Base-by-base conservation (phyloP, 23 tunicate genomes). In the Ciona savignyi region DNA sequence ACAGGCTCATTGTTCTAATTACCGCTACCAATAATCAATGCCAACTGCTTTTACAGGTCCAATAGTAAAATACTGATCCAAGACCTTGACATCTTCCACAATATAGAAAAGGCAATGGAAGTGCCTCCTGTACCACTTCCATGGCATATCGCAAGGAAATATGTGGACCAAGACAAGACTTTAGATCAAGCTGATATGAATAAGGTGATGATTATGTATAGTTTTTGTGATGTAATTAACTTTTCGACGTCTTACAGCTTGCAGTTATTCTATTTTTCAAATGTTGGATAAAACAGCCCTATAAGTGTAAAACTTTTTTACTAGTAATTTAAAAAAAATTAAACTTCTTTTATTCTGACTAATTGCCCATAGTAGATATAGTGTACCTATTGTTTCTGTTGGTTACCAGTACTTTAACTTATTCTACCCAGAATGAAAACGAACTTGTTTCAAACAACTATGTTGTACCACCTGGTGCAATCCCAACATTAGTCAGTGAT, bases 51-150 rank as follows among this genome's bases (percentile, higher is more conserved):
- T 26, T 27, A 20, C 78, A 90, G 97, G 60, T 75, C 88, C 24
- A 76, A 51, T 26, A 91, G 66, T 33, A 84, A 80, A 49, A 91
- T 91, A 11, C 64, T 80, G 0, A 91, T 91, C 21, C 97, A 91
- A 76, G 87, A 91, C 70, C 78, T 78, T 74, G 89, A 91, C 51
- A 79, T 91, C 0, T 83, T 83, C 33, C 80, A 79, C 33, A 85
- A 88, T 51, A 71, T 88, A 60, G 96, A 88, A 31, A 88, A 88
- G 67, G 96, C 96, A 0, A 88, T 88, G 96, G 96, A 88, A 73
- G 96, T 88, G 0, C 96, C 96, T n/a, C 96, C 96, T 32, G 87
- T 88, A n/a, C 96, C 96, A 23, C 34, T 88, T 65, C 96, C 96
- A 3, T 88, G 96, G 96, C 86, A 88, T 66, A 78, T 82, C 35